Evolutionary conservation across 2,113 vertebrate genomes (phyloP).

Genomic region (Stigmatopora argus): DNA sequence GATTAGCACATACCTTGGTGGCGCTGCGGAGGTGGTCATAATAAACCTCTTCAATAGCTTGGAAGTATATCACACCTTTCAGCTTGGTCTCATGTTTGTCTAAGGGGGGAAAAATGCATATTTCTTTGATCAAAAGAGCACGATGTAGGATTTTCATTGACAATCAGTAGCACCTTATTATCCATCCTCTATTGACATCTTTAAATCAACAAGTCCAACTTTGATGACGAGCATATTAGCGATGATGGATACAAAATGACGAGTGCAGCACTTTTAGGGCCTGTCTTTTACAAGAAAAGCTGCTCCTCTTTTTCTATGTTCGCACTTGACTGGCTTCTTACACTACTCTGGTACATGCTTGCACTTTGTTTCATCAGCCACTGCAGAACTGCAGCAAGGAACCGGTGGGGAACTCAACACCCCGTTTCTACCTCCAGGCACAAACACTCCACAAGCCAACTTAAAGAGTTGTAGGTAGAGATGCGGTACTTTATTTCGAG

Average conservation of each 20-base stretch:
- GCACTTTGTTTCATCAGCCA: conserved; percentile 76
- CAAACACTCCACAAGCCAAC: conserved; percentile 60
- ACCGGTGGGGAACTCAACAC: conserved; percentile 65
- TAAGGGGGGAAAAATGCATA: conserved; percentile 47
- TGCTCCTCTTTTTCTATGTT: conserved; percentile 57
- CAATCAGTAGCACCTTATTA: neutral
- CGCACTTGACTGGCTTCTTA: conserved; percentile 60
- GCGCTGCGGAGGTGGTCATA: conserved; percentile 95
- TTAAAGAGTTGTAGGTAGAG: conserved; percentile 56
- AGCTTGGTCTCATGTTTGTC: conserved; percentile 95
- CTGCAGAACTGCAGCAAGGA: conserved; percentile 69
- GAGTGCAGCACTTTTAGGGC: conserved; percentile 52
- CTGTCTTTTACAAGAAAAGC: conserved; percentile 39
- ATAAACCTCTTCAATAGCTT: conserved; percentile 97
- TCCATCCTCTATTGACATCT: neutral
- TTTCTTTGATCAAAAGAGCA: conserved; percentile 15
- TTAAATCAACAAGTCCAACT: conserved; percentile 23
- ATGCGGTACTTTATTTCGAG: conserved; percentile 57
- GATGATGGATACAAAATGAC: conserved; percentile 61
- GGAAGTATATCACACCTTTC: conserved; percentile 98
- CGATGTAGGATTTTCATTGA: neutral
- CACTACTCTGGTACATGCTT: conserved; percentile 60
- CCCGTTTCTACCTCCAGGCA: conserved; percentile 66
- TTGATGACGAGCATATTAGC: conserved; percentile 42
- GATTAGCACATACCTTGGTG: conserved; percentile 75